Percentiles rank a stretch among this genome's conserved stretches.
phyloP scores from a whole-genome alignment of 2,888 invertebrate species.

The Meteorus cinctellus region DNA sequence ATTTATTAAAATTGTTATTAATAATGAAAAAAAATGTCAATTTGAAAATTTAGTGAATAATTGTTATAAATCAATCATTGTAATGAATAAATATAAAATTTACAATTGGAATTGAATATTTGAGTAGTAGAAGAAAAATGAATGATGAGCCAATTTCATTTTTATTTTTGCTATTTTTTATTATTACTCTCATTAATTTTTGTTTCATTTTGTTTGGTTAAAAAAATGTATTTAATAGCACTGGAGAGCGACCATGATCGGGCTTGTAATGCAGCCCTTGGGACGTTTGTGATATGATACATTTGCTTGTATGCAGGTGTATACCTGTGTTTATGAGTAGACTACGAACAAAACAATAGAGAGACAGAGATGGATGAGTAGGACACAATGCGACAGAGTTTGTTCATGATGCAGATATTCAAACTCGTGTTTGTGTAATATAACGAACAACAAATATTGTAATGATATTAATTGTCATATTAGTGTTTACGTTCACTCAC shows the following conservation, averaged over 20 bases:
- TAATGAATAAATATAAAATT: no score
- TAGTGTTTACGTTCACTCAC: slow-evolving; percentile 46
- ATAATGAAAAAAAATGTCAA: background rate
- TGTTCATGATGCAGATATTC: slow-evolving; percentile 46
- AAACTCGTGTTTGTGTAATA: slow-evolving; percentile 59
- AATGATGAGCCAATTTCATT: no score
- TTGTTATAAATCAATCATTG: no score
- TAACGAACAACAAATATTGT: slow-evolving; percentile 62
- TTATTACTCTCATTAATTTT: slow-evolving; percentile 4
- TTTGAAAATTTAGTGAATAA: background rate
- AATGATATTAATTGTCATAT: slow-evolving; percentile 33
- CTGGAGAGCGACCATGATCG: slow-evolving; percentile 69
- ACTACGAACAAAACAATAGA: slow-evolving; percentile 41
- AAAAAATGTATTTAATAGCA: slow-evolving; percentile 64
- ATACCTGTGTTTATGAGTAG: background rate
- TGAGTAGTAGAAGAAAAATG: background rate
- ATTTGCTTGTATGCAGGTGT: slow-evolving; percentile 64
- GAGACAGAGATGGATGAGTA: slow-evolving; percentile 47
- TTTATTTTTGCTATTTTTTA: no score
- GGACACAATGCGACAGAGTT: slow-evolving; percentile 37
- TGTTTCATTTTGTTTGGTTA: slow-evolving; percentile 30
- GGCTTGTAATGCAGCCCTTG: slow-evolving; percentile 70
- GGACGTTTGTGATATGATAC: slow-evolving; percentile 70
- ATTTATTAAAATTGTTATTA: no score
- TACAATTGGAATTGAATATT: slow-evolving; percentile 37